Conservation (phyloP, 2,888 invertebrate species). For the Cheilosia impressa region DNA sequence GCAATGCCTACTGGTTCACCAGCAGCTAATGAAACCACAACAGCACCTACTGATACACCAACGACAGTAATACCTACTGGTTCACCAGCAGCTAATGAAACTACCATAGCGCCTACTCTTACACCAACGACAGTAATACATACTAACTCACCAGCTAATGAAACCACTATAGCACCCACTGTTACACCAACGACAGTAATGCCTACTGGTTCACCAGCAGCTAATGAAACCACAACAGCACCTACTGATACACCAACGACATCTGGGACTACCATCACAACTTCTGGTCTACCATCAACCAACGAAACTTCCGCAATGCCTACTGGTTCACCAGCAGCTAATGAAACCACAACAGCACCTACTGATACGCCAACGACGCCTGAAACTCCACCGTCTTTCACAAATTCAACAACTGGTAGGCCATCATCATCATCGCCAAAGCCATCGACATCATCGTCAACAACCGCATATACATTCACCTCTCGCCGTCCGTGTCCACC, state of each 20-base stretch:
- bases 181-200: neutral
- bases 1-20: neutral
- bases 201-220: neutral
- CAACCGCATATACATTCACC: neutral
- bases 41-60: neutral
- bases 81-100: neutral
- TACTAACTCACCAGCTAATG: too few species aligned
- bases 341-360: too few species aligned
- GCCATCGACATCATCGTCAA: neutral
- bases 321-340: too few species aligned
- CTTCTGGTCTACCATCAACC: too few species aligned
- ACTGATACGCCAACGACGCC: neutral
- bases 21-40: neutral
- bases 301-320: too few species aligned
- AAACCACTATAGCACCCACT: neutral
- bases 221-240: neutral
- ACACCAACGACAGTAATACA: neutral
- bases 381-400: too few species aligned
- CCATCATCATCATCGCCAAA: neutral
- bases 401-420: neutral
- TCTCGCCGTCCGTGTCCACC: constrained; percentile 28
- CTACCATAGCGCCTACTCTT: too few species aligned
- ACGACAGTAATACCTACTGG: neutral
- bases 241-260: neutral
- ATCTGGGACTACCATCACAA: too few species aligned